phyloP scores from a whole-genome alignment of 2,113 vertebrate species.

The Nycticebus coucang region DNA sequence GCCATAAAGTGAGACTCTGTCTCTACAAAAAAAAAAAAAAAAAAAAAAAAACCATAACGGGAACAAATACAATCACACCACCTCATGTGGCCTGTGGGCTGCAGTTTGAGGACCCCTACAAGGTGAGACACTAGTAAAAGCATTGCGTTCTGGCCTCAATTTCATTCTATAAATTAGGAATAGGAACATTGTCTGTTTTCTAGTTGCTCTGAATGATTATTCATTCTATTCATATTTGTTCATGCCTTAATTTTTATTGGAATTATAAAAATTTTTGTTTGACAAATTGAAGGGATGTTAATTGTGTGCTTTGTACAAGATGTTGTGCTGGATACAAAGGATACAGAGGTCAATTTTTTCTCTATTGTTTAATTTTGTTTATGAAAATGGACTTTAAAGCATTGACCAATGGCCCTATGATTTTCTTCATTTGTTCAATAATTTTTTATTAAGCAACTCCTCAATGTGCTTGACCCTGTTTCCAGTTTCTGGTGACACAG shows the following conservation, averaged over 20 bases:
- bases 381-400: not conserved
- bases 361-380: not conserved
- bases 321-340: not conserved
- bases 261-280: not conserved
- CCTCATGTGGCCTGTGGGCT: too few species aligned
- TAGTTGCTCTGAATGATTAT: not conserved
- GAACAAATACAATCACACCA: too few species aligned
- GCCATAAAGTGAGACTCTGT: too few species aligned
- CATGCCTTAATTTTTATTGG: not conserved
- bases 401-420: not conserved
- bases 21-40: too few species aligned
- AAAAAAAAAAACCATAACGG: too few species aligned
- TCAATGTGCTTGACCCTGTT: not conserved
- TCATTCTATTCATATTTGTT: not conserved
- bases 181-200: not conserved
- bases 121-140: not conserved
- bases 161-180: not conserved
- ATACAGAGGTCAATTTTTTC: not conserved
- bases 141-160: not conserved
- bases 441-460: not conserved
- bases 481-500: not conserved
- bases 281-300: not conserved
- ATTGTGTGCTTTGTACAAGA: not conserved
- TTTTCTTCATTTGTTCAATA: not conserved
- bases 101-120: too few species aligned